Conservation (phyloP, 2,888 invertebrate species). For the Temnothorax ravouxi region DNA sequence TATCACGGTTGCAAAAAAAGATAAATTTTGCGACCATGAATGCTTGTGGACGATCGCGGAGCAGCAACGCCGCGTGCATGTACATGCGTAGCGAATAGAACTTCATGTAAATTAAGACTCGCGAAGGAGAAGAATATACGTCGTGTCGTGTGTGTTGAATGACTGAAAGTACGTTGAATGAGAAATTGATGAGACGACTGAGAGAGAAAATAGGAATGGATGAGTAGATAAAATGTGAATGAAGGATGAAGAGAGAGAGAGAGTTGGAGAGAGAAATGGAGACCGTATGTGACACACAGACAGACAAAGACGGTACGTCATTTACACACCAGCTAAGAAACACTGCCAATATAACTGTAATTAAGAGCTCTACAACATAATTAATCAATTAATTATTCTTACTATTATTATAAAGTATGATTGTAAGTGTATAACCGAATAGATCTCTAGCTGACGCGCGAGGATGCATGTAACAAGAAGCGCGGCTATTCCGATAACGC, state of each 20-base stretch:
- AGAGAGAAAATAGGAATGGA: neutral
- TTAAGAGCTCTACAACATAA: slow-evolving; percentile 78
- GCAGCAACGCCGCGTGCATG: slow-evolving; percentile 72
- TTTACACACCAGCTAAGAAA: slow-evolving; percentile 85
- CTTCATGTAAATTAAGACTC: slow-evolving; percentile 79
- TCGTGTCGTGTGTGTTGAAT: slow-evolving; percentile 51
- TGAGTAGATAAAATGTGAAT: neutral
- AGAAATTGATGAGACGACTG: neutral
- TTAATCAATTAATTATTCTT: slow-evolving; percentile 79
- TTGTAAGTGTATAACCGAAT: slow-evolving; percentile 72
- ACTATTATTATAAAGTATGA: slow-evolving; percentile 72
- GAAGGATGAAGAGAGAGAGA: neutral
- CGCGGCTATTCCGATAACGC: slow-evolving; percentile 22
- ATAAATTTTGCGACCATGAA: slow-evolving; percentile 51
- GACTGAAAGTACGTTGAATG: neutral
- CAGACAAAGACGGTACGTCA: slow-evolving; percentile 71
- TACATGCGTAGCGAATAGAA: slow-evolving; percentile 76
- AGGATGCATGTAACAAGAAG: slow-evolving; percentile 38
- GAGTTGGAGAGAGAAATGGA: slow-evolving; percentile 40
- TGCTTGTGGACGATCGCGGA: slow-evolving; percentile 46
- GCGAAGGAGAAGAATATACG: slow-evolving; percentile 48
- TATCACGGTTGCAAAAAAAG: slow-evolving; percentile 57
- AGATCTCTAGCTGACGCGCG: slow-evolving; percentile 74
- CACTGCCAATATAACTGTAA: slow-evolving; percentile 86
- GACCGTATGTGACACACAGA: slow-evolving; percentile 45